Conservation (phyloP, 2,888 invertebrate species). For the Yponomeuta malinellus region DNA sequence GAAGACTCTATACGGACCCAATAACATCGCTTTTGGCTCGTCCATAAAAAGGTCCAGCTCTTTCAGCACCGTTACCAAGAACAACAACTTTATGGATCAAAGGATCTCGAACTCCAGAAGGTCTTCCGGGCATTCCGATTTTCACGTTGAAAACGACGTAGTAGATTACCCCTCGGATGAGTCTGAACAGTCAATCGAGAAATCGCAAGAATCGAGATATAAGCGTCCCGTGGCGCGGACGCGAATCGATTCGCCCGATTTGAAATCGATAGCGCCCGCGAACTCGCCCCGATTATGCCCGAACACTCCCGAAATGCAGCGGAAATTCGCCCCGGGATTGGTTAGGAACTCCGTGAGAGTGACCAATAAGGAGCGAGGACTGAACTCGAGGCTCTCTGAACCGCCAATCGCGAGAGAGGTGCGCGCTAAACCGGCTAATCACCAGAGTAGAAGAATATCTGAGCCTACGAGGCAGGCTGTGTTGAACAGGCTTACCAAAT, state of each 20-base stretch:
- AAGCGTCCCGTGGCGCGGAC: conserved; percentile 85
- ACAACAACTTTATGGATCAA: conserved; percentile 55
- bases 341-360: conserved; percentile 58
- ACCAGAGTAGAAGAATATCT: conserved; percentile 61
- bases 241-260: conserved; percentile 76
- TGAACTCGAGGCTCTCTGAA: conserved; percentile 76
- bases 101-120: conserved; percentile 41
- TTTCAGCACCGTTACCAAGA: conserved; percentile 73
- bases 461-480: conserved; percentile 60
- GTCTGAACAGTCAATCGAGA: conserved; percentile 58
- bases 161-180: conserved; percentile 53
- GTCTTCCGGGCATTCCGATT: conserved; percentile 55
- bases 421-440: conserved; percentile 50
- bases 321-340: conserved; percentile 74
- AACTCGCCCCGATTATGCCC: conserved; percentile 72
- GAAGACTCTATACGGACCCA: conserved; percentile 25
- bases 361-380: conserved; percentile 64
- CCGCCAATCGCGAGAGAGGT: conserved; percentile 64
- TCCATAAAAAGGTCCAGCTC: conserved; percentile 82
- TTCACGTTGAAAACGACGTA: conserved; percentile 30
- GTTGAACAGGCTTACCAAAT: conserved; percentile 61
- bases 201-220: conserved; percentile 64
- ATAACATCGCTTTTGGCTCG: conserved; percentile 42
- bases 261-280: conserved; percentile 60
- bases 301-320: conserved; percentile 77